Evolutionary conservation across 2,888 invertebrate genomes (phyloP), one percentile per base, ranked within the genome.

Genomic region (Macrosoma leucophasiata): DNA sequence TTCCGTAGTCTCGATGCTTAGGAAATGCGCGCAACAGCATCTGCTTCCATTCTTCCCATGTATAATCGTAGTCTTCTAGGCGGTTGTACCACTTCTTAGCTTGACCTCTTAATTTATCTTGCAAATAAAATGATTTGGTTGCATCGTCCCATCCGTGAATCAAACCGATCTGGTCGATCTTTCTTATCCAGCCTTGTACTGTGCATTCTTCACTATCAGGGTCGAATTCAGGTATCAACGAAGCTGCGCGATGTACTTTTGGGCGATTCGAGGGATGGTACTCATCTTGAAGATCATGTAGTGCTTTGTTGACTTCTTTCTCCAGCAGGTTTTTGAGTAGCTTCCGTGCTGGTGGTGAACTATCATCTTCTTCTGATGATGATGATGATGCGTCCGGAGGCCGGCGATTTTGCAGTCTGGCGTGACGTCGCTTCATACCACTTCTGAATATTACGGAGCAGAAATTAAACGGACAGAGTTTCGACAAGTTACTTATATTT

Each of bases 11-110:
- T 0, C 46, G 41, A 26, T 51, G 43, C 14, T 26, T 41, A 0
- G 55, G 55, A 28, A 58, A 54, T 0, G 55, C 52, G 1, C 51
- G 39, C 2, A 41, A 2, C 2, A 56, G 7, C 46, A 54, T 42
- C 0, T 29, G 4, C 14, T 55, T 56, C 54, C 55, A 58, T 6
- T 58, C 36, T 2, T 38, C 31, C 56, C 54, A 57, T 0, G 49
- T 20, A 23, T 44, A 43, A 25, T 54, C 22, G 13, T 58, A 55
- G 3, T 52, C 44, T 2, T 55, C 54, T 0, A 56, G 35, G 47
- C 10, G 55, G 36, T 37, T 39, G 23, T 40, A 58, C 44, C 52
- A 58, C 23, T 41, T 43, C 2, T 41, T 25, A 0, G 53, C 55
- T 34, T 51, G 50, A 5, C 57, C 55, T n/a, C 44, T 24, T 5